phyloP scores from a whole-genome alignment of 2,888 invertebrate genomes.

The Iphiclides podalirius region DNA sequence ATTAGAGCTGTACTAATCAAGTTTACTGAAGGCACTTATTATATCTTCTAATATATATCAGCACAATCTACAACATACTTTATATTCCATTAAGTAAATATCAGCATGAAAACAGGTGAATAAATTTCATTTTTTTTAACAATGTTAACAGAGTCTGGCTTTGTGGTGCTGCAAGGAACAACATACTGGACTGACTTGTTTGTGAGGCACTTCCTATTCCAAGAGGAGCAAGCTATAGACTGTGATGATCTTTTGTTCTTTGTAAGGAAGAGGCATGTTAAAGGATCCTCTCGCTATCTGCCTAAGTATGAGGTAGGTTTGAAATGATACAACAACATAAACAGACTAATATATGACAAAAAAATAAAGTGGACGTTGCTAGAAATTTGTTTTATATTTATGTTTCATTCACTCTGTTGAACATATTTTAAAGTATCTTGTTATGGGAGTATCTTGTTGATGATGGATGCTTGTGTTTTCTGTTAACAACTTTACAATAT shows the following conservation, averaged over 20 bases:
- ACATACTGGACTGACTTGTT: slow-evolving; percentile 98
- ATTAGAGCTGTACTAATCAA: slow-evolving; percentile 15
- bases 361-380: too few species aligned
- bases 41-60: slow-evolving; percentile 23
- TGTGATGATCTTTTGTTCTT: slow-evolving; percentile 97
- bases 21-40: slow-evolving; percentile 41
- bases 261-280: slow-evolving; percentile 94
- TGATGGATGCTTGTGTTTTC: neutral
- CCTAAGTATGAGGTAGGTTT: slow-evolving; percentile 92
- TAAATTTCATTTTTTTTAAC: slow-evolving; percentile 2
- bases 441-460: neutral
- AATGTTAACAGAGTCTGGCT: slow-evolving; percentile 86
- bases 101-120: slow-evolving; percentile 13
- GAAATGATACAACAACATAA: too few species aligned
- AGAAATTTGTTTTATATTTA: too few species aligned
- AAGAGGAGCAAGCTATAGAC: slow-evolving; percentile 92
- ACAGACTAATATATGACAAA: too few species aligned
- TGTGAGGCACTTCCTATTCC: slow-evolving; percentile 95
- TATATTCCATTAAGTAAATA: slow-evolving; percentile 11
- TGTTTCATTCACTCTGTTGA: too few species aligned
- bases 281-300: slow-evolving; percentile 91
- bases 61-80: slow-evolving; percentile 1
- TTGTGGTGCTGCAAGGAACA: slow-evolving; percentile 94
- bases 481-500: neutral
- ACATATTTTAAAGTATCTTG: too few species aligned